These are phyloP conservation scores for Orchesellides sinensis DNA, from an alignment of 2,888 invertebrate species.

Conservation along the genomic window DNA sequence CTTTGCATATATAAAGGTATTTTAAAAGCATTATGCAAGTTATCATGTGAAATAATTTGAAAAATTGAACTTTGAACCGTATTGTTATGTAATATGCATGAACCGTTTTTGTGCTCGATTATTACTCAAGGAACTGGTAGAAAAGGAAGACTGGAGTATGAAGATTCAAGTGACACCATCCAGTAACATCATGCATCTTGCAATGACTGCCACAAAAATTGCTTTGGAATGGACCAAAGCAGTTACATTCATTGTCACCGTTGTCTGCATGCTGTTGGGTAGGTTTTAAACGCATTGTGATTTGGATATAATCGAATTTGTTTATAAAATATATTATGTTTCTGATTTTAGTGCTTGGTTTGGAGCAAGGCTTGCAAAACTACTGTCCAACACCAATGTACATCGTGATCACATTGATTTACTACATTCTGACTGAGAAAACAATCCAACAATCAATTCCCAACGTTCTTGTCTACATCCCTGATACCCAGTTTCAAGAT, in stretches of 20 bases:
- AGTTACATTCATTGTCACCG: constrained; percentile 86
- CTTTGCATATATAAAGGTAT: constrained; percentile 85
- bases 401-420: constrained; percentile 83
- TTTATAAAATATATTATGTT: background rate
- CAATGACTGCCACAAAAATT: constrained; percentile 89
- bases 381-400: constrained; percentile 85
- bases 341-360: constrained; percentile 79
- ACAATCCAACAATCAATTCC: constrained; percentile 64
- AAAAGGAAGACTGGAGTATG: constrained; percentile 87
- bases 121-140: constrained; percentile 77
- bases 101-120: background rate
- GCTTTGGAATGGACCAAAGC: constrained; percentile 90
- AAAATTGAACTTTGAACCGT: background rate
- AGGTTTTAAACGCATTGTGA: background rate
- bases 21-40: background rate
- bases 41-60: background rate
- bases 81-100: background rate
- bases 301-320: background rate
- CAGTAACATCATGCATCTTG: constrained; percentile 86
- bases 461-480: constrained; percentile 65
- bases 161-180: constrained; percentile 86
- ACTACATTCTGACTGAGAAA: constrained; percentile 83
- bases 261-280: constrained; percentile 85
- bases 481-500: constrained; percentile 63
- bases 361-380: constrained; percentile 86